Percentiles rank a stretch among this genome's conserved stretches.
Conservation (phyloP, 2,797 vertebrate species). For the Acipenser transmontanus region DNA sequence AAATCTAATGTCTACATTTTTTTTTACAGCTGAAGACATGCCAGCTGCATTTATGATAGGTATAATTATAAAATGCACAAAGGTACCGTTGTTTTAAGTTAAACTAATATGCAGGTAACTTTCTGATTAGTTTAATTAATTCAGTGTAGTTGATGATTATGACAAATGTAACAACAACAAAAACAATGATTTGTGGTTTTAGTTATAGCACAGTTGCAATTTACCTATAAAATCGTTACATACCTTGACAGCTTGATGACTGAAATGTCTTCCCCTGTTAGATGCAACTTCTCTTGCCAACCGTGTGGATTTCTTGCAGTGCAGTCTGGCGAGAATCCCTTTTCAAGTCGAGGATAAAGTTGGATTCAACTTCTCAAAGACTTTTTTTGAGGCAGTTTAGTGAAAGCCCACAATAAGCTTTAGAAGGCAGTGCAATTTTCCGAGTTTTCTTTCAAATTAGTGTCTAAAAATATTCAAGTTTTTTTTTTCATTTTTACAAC, state of each 20-base stretch:
- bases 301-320: no score
- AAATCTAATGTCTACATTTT: no score
- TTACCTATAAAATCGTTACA: slow-evolving; percentile 6
- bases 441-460: slow-evolving; percentile 25
- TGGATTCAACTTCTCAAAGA: slow-evolving; percentile 39
- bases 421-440: slow-evolving; percentile 26
- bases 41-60: no score
- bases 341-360: slow-evolving; percentile 37
- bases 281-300: slow-evolving; percentile 39
- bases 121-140: no score
- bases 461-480: slow-evolving; percentile 25
- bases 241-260: slow-evolving; percentile 60
- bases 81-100: no score
- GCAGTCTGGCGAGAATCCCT: slow-evolving; percentile 46
- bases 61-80: no score
- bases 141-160: no score
- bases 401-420: slow-evolving; percentile 51
- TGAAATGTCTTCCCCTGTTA: slow-evolving; percentile 34
- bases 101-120: no score
- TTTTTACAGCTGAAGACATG: no score
- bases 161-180: no score
- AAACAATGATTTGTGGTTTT: no score
- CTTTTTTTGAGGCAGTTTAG: slow-evolving; percentile 40
- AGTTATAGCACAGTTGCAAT: not conserved
- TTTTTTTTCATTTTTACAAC: slow-evolving; percentile 23